These are phyloP conservation scores for Pygoscelis antarcticus DNA, from an alignment of 2,113 vertebrate genomes.

Conservation along the genomic window DNA sequence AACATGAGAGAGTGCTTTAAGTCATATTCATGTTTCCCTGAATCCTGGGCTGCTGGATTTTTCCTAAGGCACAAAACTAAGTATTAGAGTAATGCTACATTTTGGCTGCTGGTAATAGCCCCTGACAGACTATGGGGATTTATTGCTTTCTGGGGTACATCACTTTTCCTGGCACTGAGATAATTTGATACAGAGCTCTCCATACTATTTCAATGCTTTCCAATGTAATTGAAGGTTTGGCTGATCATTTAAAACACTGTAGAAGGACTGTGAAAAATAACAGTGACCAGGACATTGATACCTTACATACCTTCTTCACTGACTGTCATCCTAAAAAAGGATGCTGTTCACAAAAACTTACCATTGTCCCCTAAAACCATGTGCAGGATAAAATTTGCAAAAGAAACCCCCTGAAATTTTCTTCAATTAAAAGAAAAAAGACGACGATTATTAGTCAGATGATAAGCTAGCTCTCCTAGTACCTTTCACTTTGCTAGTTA, in stretches of 20 bases:
- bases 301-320: not conserved
- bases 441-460: not conserved
- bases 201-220: not conserved
- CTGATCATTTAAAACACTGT: not conserved
- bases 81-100: not conserved
- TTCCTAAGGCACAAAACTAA: not conserved
- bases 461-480: not conserved
- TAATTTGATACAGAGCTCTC: not conserved
- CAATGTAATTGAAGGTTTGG: not conserved
- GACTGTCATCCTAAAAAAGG: not conserved
- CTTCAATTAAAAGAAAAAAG: not conserved
- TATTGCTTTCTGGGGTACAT: not conserved
- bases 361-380: not conserved
- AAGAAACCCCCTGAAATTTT: not conserved
- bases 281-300: not conserved
- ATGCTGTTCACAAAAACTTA: not conserved
- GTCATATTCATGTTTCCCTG: not conserved
- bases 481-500: not conserved
- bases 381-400: not conserved
- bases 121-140: not conserved
- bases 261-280: not conserved
- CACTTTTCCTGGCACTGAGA: not conserved
- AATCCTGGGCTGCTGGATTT: not conserved
- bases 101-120: not conserved
- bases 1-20: not conserved